phyloP scores from a whole-genome alignment of 2,888 invertebrate species.

The Argyra leucocephala region DNA sequence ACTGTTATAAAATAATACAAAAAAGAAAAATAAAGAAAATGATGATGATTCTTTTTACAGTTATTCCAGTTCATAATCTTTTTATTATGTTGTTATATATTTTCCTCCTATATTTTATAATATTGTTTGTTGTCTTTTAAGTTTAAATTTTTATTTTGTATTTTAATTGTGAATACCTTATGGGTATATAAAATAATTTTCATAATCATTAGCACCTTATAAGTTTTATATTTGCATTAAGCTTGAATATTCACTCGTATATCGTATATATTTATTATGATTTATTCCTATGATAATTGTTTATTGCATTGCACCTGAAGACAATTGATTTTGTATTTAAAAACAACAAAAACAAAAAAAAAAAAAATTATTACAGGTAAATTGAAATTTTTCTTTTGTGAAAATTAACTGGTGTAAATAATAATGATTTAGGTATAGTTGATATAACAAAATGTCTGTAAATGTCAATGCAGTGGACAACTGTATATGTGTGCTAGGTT shows the following conservation, averaged over 20 bases:
- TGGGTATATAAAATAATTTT: neutral
- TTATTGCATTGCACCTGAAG: neutral
- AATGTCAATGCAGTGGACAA: no score
- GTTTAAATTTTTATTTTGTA: neutral
- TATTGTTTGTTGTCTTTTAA: neutral
- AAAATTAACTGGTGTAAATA: neutral
- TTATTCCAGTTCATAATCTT: neutral
- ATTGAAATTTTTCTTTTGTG: neutral
- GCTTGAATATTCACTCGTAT: neutral
- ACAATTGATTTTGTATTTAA: neutral
- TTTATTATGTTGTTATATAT: neutral
- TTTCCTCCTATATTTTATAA: neutral
- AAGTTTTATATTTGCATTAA: conserved; percentile 2
- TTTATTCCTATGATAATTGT: neutral
- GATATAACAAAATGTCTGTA: no score
- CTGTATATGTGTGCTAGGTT: no score
- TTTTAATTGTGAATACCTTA: neutral
- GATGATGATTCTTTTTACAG: no score
- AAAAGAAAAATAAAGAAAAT: no score
- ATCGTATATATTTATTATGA: neutral
- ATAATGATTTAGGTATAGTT: no score
- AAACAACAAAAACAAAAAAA: no score
- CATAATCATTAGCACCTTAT: conserved; percentile 6
- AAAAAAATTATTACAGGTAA: neutral
- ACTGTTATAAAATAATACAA: no score